Evolutionary conservation across 2,113 vertebrate species (phyloP).

Genomic region (Heterotis niloticus): DNA sequence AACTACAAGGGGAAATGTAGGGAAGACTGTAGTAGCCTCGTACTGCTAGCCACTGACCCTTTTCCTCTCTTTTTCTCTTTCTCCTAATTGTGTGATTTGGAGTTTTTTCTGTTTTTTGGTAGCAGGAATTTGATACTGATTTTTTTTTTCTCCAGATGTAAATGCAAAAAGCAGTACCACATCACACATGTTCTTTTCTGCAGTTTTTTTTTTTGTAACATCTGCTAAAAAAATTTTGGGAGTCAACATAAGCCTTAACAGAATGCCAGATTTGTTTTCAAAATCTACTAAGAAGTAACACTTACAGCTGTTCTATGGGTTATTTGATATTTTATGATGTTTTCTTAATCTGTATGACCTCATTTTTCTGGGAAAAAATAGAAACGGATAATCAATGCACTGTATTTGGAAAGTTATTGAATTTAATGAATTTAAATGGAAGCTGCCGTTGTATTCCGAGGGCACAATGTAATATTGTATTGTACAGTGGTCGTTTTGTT

Average conservation of each 20-base stretch:
- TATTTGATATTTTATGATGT: slow-evolving; percentile 55
- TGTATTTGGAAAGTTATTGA: slow-evolving; percentile 44
- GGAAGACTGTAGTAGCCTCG: slow-evolving; percentile 11
- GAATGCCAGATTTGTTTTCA: slow-evolving; percentile 55
- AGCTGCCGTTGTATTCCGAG: slow-evolving; percentile 50
- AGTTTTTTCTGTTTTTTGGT: slow-evolving; percentile 40
- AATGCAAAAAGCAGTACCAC: slow-evolving; percentile 41
- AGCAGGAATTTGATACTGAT: slow-evolving; percentile 38
- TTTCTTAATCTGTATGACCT: slow-evolving; percentile 54
- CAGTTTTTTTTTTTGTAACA: slow-evolving; percentile 43
- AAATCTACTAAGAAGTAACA: slow-evolving; percentile 49
- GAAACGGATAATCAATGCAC: slow-evolving; percentile 42
- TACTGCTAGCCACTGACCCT: slow-evolving; percentile 33
- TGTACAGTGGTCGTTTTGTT: slow-evolving; percentile 49
- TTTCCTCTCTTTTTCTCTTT: slow-evolving; percentile 41
- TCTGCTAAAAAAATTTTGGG: slow-evolving; percentile 44
- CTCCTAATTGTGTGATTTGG: slow-evolving; percentile 18
- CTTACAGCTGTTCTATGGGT: slow-evolving; percentile 59
- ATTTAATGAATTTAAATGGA: slow-evolving; percentile 36
- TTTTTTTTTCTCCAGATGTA: slow-evolving; percentile 42
- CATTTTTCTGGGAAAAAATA: slow-evolving; percentile 47
- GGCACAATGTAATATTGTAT: slow-evolving; percentile 49
- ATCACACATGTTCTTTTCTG: slow-evolving; percentile 45
- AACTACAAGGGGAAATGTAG: slow-evolving; percentile 31
- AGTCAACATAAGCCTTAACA: slow-evolving; percentile 64